phyloP scores from a whole-genome alignment of 2,797 vertebrate species.

The Furcifer pardalis region DNA sequence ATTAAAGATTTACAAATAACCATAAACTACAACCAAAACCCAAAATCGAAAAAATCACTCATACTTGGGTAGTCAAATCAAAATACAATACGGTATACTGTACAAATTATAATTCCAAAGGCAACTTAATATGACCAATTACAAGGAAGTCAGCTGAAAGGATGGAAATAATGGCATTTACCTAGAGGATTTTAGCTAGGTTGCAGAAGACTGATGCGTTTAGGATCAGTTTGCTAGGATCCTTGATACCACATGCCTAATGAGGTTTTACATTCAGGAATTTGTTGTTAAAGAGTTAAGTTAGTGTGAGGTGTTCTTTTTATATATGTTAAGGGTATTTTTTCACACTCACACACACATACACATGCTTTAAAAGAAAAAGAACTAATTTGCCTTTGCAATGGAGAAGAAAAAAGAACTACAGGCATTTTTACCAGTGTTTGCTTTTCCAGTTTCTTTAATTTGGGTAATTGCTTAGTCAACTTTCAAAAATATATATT shows the following conservation, averaged over 20 bases:
- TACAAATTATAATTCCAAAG: background rate
- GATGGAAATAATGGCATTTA: constrained; percentile 10
- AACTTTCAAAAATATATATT: constrained; percentile 84
- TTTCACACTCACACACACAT: constrained; percentile 36
- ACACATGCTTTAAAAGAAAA: constrained; percentile 34
- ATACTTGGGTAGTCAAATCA: too few species aligned
- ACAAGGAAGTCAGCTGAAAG: background rate
- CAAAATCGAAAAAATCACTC: too few species aligned
- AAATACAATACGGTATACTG: too few species aligned
- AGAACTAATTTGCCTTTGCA: constrained; percentile 44
- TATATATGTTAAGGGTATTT: constrained; percentile 51
- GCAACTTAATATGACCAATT: background rate
- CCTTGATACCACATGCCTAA: constrained; percentile 9
- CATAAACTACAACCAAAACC: too few species aligned
- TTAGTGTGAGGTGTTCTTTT: constrained; percentile 27
- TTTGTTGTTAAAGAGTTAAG: constrained; percentile 38
- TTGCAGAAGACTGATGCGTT: background rate
- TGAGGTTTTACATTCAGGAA: constrained; percentile 28
- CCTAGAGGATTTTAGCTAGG: background rate
- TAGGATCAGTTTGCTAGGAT: background rate
- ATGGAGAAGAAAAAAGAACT: constrained; percentile 31
- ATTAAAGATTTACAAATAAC: too few species aligned
- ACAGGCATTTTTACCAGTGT: constrained; percentile 75
- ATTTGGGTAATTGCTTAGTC: constrained; percentile 83
- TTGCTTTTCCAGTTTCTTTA: constrained; percentile 83